These are phyloP conservation scores for Lophotriccus pileatus DNA, from an alignment of 2,797 vertebrate species.

Conservation along the genomic window DNA sequence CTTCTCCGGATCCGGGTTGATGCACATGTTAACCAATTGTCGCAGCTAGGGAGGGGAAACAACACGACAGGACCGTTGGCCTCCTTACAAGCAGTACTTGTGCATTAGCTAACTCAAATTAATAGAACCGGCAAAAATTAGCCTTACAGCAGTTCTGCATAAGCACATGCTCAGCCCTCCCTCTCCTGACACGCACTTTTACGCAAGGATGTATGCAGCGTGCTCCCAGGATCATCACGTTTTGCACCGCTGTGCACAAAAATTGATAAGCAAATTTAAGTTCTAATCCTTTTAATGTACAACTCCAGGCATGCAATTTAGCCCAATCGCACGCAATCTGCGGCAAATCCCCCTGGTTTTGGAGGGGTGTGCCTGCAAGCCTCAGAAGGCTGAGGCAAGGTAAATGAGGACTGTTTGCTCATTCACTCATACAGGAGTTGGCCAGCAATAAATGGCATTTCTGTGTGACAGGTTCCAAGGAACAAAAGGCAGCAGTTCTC, in stretches of 20 bases:
- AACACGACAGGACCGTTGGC: neutral
- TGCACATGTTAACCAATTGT: slow-evolving; percentile 96
- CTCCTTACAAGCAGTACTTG: neutral
- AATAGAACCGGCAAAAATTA: neutral
- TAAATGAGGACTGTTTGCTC: neutral
- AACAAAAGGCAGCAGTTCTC: neutral
- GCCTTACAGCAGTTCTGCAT: neutral
- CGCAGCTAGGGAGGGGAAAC: slow-evolving; percentile 81
- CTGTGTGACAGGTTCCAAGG: neutral
- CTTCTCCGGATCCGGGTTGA: slow-evolving; percentile 97
- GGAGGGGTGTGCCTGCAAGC: neutral
- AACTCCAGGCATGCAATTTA: neutral
- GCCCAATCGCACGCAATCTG: neutral
- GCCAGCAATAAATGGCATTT: neutral
- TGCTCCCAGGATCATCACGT: fast-evolving
- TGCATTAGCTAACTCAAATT: neutral
- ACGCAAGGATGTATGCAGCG: fast-evolving
- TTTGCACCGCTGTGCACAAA: neutral
- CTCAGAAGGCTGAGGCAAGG: neutral
- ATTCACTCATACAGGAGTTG: neutral
- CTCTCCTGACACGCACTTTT: neutral
- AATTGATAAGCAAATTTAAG: neutral
- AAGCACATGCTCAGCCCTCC: neutral
- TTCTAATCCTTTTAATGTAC: neutral
- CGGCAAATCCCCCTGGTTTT: neutral